Conservation (phyloP, 2,888 invertebrate species). For the Exephanes ischioxanthus region DNA sequence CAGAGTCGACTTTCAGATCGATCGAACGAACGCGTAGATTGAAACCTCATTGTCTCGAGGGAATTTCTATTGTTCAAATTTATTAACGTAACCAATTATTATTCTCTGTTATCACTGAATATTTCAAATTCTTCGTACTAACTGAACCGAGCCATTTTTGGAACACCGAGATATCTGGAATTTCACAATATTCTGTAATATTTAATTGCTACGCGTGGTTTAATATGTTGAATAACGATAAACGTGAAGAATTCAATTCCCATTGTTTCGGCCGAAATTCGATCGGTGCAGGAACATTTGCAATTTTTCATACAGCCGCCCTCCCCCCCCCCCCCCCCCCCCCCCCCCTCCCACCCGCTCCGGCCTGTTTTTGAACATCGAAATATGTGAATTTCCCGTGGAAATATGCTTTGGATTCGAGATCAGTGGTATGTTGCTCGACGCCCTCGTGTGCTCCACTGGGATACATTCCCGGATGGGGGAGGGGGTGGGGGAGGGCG, state of each 20-base stretch:
- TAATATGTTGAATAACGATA: neutral
- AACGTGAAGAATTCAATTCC: neutral
- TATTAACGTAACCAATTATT: too few species aligned
- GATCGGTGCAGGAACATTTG: neutral
- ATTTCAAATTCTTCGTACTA: too few species aligned
- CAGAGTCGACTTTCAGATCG: neutral
- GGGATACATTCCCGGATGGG: neutral
- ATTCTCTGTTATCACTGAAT: too few species aligned
- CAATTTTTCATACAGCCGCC: neutral
- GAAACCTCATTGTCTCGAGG: too few species aligned
- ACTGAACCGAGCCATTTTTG: too few species aligned
- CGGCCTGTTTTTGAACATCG: neutral
- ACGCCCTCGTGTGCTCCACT: neutral
- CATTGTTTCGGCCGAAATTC: neutral
- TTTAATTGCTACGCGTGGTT: neutral
- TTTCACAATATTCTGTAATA: too few species aligned
- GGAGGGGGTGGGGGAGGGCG: too few species aligned
- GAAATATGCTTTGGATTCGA: conserved; percentile 3
- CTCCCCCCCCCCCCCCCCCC: too few species aligned
- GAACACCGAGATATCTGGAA: too few species aligned
- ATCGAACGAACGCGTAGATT: too few species aligned
- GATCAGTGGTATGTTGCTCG: neutral
- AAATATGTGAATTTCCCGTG: conserved; percentile 19
- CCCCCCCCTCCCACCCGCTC: too few species aligned
- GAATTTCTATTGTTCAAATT: too few species aligned